Base-by-base conservation (phyloP, 2,888 invertebrate species). In the Cheilosia impressa region DNA sequence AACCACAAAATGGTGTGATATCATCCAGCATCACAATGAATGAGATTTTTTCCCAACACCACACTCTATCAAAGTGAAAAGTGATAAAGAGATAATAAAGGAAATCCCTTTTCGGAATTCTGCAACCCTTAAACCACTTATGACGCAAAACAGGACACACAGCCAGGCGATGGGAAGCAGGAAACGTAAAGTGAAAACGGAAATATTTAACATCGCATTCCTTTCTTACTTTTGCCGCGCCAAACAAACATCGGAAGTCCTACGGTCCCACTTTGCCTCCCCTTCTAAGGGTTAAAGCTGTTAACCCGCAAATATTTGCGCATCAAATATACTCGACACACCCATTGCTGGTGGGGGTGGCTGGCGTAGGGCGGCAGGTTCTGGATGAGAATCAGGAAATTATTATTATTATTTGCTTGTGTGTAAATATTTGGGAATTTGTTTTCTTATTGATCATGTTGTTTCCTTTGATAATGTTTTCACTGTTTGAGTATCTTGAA, bases 391-490 rank as follows among this genome's bases (percentile, higher is more conserved):
- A 68, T 55, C 73, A 69, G 84, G 73, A 79, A 84, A 84, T 83
- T 83, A 83, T 84, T 84, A 68, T 83, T 78, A 75, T 84, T 84
- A 84, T 84, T 84, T 84, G 69, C 79, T 84, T 79, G 79, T 84
- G 79, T 69, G 84, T 66, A 84, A 84, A 84, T 84, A 84, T 84
- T 84, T 84, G 63, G 52, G 63, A 75, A 84, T 84, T 79, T 84
- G 43, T 62, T 81, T 69, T 57, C 57, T 65, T 75, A 84, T 84
- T 79, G 79, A 84, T 84, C 63, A 63, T 75, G 50, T 65, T 60
- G 55, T 65, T 60, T 24, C 22, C 45, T 47, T 65, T 45, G 9
- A 10, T 43, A 45, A 58, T 60, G 22, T 41, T 53, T 24, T 60
- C 27, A 19, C 27, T 52, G 52, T 45, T 62, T 38, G 22, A 31